Conservation (phyloP, 2,797 vertebrate genomes). For the Falco peregrinus region DNA sequence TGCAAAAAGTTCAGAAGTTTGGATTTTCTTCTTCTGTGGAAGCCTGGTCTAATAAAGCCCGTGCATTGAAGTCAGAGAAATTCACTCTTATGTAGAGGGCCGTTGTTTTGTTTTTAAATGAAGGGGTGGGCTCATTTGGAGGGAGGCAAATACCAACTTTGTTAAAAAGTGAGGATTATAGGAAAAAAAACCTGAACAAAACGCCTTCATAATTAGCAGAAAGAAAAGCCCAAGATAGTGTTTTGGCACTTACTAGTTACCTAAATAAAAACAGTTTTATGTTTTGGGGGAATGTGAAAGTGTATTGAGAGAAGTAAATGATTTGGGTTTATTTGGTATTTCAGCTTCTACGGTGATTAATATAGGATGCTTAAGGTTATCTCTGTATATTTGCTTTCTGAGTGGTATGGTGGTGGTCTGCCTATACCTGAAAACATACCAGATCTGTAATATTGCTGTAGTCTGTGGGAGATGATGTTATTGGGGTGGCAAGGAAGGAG, state of each 20-base stretch:
- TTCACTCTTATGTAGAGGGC: neutral
- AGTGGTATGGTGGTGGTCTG: neutral
- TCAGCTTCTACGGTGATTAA: neutral
- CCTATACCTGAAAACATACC: neutral
- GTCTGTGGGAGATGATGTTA: neutral
- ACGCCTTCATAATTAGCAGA: neutral
- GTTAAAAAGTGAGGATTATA: neutral
- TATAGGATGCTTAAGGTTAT: neutral
- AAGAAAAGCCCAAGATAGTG: neutral
- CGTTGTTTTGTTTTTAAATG: neutral
- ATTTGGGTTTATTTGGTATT: neutral
- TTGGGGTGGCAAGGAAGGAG: accelerated
- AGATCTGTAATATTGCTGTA: neutral
- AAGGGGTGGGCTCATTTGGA: neutral
- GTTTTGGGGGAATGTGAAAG: neutral
- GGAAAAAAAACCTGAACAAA: neutral
- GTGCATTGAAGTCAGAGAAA: neutral
- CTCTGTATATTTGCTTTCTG: neutral
- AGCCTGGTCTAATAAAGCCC: neutral
- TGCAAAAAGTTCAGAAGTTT: neutral
- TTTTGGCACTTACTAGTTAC: neutral
- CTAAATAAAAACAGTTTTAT: neutral
- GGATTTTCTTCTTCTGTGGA: neutral
- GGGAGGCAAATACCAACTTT: neutral
- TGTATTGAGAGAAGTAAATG: neutral